These are phyloP conservation scores for Pangasius macronema DNA, from an alignment of 2,797 vertebrate species.

Conservation along the genomic window DNA sequence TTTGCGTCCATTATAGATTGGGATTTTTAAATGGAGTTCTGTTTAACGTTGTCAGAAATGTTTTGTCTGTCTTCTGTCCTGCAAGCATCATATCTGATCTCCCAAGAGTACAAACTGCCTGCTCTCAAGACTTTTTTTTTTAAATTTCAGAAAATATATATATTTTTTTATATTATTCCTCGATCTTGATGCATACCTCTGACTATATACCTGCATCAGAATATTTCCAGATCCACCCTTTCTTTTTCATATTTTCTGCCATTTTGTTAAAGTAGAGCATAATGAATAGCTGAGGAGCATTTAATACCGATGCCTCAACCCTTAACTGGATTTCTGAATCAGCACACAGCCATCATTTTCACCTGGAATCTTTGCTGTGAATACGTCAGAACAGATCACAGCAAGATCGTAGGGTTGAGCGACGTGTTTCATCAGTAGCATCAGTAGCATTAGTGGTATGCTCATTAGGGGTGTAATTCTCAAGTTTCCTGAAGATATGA, in stretches of 20 bases:
- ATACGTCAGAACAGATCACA: neutral
- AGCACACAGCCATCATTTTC: neutral
- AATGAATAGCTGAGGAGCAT: neutral
- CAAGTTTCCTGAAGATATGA: too few relatives aligned
- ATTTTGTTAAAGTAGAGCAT: neutral
- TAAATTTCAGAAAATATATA: too few relatives aligned
- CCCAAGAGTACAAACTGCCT: neutral
- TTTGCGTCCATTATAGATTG: neutral
- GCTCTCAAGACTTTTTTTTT: neutral
- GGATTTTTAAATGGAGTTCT: neutral
- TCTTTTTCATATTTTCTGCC: neutral
- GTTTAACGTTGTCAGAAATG: neutral
- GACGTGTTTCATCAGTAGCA: neutral
- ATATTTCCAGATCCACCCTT: neutral
- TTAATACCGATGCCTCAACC: neutral
- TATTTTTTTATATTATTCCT: neutral
- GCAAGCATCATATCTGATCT: too few relatives aligned
- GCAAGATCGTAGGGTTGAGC: neutral
- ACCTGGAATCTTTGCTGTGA: neutral
- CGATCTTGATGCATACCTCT: neutral
- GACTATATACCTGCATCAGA: neutral
- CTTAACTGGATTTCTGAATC: neutral
- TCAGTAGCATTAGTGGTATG: neutral
- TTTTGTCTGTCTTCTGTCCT: neutral
- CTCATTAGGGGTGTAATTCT: too few relatives aligned